These are phyloP conservation scores for Scophthalmus maximus DNA, from an alignment of 2,113 vertebrate species.

Conservation along the genomic window DNA sequence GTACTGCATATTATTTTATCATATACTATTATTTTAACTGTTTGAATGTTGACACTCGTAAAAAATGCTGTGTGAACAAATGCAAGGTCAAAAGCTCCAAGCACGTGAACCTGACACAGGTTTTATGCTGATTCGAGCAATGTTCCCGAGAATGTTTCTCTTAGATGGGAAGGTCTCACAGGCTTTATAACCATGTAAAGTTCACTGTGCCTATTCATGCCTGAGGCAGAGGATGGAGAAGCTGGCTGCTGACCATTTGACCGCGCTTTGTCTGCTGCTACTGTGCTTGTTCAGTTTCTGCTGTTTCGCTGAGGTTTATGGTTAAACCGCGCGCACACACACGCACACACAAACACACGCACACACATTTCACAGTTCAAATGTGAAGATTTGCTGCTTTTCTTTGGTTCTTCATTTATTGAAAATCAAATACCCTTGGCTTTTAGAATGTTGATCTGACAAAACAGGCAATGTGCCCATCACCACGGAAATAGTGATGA, in stretches of 20 bases:
- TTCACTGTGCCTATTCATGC: constrained; percentile 46
- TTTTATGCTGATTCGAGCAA: constrained; percentile 49
- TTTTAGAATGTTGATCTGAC: not conserved
- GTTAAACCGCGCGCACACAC: not conserved
- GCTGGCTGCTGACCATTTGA: constrained; percentile 55
- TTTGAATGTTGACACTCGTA: constrained; percentile 1
- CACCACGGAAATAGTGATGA: not conserved
- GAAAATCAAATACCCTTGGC: not conserved
- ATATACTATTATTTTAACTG: not conserved
- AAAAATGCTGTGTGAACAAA: constrained; percentile 7
- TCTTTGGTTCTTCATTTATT: not conserved
- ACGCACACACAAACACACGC: constrained; percentile 1
- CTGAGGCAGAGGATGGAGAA: constrained; percentile 47
- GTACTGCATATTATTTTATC: constrained; percentile 2
- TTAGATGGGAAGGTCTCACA: constrained; percentile 31
- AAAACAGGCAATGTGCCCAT: not conserved
- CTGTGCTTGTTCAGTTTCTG: constrained; percentile 39
- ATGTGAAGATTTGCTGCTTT: not conserved
- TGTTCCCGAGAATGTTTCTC: constrained; percentile 10
- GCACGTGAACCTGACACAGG: constrained; percentile 12
- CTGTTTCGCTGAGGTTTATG: constrained; percentile 1
- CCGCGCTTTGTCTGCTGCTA: constrained; percentile 31
- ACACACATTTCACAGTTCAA: not conserved
- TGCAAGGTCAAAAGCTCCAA: constrained; percentile 17
- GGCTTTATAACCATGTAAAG: constrained; percentile 63